These are phyloP conservation scores for Tenthredo amoena DNA, from an alignment of 2,888 invertebrate species.

Conservation along the genomic window DNA sequence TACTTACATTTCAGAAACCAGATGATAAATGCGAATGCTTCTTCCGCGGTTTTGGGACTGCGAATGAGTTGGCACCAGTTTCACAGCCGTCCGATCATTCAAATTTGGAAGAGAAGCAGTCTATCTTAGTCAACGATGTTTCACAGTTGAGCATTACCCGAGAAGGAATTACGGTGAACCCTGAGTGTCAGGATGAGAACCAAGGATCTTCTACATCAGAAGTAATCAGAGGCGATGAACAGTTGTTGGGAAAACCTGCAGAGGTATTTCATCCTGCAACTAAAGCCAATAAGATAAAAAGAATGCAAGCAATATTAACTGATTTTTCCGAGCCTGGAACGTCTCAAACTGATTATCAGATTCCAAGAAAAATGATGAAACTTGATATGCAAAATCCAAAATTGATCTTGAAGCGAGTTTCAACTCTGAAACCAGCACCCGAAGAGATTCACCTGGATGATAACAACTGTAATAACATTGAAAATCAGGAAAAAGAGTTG, in stretches of 20 bases:
- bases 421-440: background rate
- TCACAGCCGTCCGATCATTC: background rate
- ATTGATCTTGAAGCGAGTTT: background rate
- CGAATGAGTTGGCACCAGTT: background rate
- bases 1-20: background rate
- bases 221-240: background rate
- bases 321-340: slow-evolving; percentile 4
- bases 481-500: background rate
- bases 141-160: background rate
- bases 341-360: background rate
- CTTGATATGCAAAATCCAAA: background rate
- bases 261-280: background rate
- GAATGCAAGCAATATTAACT: background rate
- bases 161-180: background rate
- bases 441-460: background rate
- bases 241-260: background rate
- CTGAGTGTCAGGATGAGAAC: background rate
- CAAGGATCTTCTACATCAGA: background rate
- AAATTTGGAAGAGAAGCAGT: background rate
- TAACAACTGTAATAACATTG: background rate
- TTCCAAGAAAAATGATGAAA: background rate
- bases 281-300: background rate
- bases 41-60: background rate
- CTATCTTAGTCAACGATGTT: background rate
- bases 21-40: background rate